Percentiles rank a stretch among this genome's conserved stretches.
phyloP scores from a whole-genome alignment of 1,140 invertebrate genomes.

The Drosophila kohkoa region DNA sequence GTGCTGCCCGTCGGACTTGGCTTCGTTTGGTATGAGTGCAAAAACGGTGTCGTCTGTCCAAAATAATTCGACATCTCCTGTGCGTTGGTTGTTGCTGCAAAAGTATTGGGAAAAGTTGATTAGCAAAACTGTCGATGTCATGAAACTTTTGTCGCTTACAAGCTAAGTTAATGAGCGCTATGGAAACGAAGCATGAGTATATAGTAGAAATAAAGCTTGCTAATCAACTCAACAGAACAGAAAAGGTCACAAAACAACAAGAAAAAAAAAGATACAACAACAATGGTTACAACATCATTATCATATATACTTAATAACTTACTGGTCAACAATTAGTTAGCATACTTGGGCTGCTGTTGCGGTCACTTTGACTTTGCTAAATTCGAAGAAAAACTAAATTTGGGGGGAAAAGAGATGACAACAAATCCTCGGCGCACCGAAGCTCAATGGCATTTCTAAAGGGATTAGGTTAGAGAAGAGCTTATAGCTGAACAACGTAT shows the following conservation, averaged over 20 bases:
- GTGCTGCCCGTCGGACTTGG: slow-evolving; percentile 5
- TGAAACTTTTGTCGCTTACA: slow-evolving; percentile 23
- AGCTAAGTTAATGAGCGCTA: slow-evolving; percentile 55
- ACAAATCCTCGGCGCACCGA: slow-evolving; percentile 38
- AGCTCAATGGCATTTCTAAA: slow-evolving; percentile 32
- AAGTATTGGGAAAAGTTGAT: slow-evolving; percentile 41
- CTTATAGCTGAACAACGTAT: background rate
- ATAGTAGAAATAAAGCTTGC: slow-evolving; percentile 30
- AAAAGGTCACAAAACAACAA: slow-evolving; percentile 56
- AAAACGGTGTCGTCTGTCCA: background rate
- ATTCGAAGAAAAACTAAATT: slow-evolving; percentile 2
- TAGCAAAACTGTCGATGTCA: slow-evolving; percentile 35
- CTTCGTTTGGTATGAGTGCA: slow-evolving; percentile 7
- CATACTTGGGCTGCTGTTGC: slow-evolving; percentile 1
- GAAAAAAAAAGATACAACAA: slow-evolving; percentile 35
- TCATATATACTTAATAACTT: slow-evolving; percentile 42
- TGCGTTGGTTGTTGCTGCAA: slow-evolving; percentile 33
- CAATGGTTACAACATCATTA: slow-evolving; percentile 29
- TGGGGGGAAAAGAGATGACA: slow-evolving; percentile 29
- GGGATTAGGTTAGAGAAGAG: background rate
- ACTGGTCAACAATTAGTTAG: slow-evolving; percentile 28
- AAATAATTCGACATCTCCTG: slow-evolving; percentile 11
- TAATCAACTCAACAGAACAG: slow-evolving; percentile 49
- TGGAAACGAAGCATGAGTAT: slow-evolving; percentile 21
- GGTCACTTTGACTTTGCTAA: slow-evolving; percentile 19